phyloP scores from a whole-genome alignment of 2,888 invertebrate genomes.

The Cancer borealis region DNA sequence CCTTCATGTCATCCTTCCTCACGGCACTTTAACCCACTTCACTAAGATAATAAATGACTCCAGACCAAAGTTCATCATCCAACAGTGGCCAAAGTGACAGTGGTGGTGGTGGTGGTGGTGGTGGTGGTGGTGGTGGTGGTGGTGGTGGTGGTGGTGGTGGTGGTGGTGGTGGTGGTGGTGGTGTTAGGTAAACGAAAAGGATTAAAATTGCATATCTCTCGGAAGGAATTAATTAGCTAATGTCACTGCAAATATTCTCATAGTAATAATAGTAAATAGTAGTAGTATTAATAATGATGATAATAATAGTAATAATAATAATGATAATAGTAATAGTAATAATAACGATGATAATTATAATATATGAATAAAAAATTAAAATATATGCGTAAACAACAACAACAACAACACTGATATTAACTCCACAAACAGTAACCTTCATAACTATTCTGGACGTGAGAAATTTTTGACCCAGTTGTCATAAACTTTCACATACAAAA shows the following conservation, averaged over 20 bases:
- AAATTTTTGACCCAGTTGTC: background rate
- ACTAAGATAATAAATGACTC: background rate
- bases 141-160: background rate
- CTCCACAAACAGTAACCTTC: background rate
- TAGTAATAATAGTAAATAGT: background rate
- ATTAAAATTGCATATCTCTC: background rate
- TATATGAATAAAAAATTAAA: background rate
- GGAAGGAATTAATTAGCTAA: no score
- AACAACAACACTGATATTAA: background rate
- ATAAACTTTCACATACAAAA: background rate
- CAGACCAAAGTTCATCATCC: background rate
- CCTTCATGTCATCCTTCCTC: background rate
- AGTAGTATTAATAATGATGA: background rate
- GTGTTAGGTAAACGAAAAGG: background rate
- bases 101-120: conserved; percentile 10
- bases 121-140: background rate
- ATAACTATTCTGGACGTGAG: background rate
- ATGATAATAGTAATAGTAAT: background rate
- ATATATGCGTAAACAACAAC: background rate
- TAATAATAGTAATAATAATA: background rate
- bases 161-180: background rate
- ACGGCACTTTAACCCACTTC: background rate
- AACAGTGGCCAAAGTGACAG: background rate
- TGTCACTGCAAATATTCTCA: no score
- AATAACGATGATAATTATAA: no score